These are phyloP conservation scores for Philypnodon macrostomus DNA, from an alignment of 2,797 vertebrate genomes.

Conservation along the genomic window DNA sequence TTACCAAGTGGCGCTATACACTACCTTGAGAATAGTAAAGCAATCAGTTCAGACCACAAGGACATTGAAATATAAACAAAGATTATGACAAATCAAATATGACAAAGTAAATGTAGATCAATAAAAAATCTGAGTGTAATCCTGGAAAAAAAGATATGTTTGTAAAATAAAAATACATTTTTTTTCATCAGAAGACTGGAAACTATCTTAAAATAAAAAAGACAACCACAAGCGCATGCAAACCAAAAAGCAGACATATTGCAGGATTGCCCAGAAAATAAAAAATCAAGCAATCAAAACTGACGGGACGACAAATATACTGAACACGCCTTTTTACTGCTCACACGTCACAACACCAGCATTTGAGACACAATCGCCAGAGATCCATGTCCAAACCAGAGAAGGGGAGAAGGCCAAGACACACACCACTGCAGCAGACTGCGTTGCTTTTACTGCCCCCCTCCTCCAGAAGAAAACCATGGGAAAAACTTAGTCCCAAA, in stretches of 20 bases:
- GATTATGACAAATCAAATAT: constrained; percentile 66
- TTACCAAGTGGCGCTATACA: neutral
- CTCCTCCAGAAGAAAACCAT: constrained; percentile 53
- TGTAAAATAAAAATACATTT: constrained; percentile 45
- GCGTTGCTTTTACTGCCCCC: constrained; percentile 62
- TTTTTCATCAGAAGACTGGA: constrained; percentile 49
- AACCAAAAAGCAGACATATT: constrained; percentile 59
- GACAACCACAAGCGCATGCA: constrained; percentile 71
- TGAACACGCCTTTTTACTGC: constrained; percentile 38
- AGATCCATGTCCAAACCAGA: constrained; percentile 69
- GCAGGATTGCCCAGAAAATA: constrained; percentile 61
- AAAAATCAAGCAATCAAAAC: constrained; percentile 65
- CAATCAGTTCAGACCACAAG: constrained; percentile 50
- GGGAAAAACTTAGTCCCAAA: constrained; percentile 12
- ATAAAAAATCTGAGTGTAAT: constrained; percentile 59
- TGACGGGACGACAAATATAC: constrained; percentile 53
- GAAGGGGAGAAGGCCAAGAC: constrained; percentile 77
- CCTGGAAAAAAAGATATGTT: constrained; percentile 72
- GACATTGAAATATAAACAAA: constrained; percentile 62
- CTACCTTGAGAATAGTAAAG: neutral
- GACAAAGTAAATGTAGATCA: constrained; percentile 61
- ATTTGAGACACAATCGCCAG: constrained; percentile 50
- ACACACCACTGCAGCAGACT: constrained; percentile 69
- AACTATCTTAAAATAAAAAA: constrained; percentile 40
- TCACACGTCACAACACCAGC: constrained; percentile 48